Base-by-base conservation (phyloP, 2,113 vertebrate species). In the Glareola pratincola region DNA sequence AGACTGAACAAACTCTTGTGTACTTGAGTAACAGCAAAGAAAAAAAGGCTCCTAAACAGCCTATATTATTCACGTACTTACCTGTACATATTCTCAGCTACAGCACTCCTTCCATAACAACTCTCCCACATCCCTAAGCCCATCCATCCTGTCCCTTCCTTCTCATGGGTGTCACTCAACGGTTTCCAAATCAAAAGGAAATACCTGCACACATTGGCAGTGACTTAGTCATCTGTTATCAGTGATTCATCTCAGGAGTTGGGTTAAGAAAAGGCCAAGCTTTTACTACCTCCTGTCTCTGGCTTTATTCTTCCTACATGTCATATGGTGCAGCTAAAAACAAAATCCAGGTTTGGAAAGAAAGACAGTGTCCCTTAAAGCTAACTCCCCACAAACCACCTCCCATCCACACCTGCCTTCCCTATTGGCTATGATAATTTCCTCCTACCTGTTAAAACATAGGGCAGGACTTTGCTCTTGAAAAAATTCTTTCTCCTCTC, bases 21-120 rank as follows among this genome's bases (percentile, higher is more conserved):
- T 2, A 54, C 4, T 3, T 59, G 18, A 81, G 3, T 3, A 57
- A 77, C 2, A 47, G 6, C 4, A 32, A 76, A 34, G 1, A 5
- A 24, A 10, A 37, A 69, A 62, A 32, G 3, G 2, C 19, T 32
- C 6, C 4, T 26, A 64, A 93, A 45, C 3, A 54, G 2, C 3
- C 23, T 6, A 0, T 1, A 20, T 34, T 16, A 67, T 0, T 11
- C 26, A 29, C 2, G 4, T 4, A 10, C 12, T 50, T n/a, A 18
- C 57, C 19, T 32, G 2, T 6, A 32, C 0, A 2, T 23, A 3
- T 9, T 14, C 17, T 5, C 56, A 88, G 3, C 2, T 3, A 19
- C 19, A 60, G 0, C 12, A 27, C 8, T 26, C 32, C 16, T 7
- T 2, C 41, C 4, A 59, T 10, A 53, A 57, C 0, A 29, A 8